Conservation (phyloP, 2,113 vertebrate genomes). For the Andinoacara biseriatus region DNA sequence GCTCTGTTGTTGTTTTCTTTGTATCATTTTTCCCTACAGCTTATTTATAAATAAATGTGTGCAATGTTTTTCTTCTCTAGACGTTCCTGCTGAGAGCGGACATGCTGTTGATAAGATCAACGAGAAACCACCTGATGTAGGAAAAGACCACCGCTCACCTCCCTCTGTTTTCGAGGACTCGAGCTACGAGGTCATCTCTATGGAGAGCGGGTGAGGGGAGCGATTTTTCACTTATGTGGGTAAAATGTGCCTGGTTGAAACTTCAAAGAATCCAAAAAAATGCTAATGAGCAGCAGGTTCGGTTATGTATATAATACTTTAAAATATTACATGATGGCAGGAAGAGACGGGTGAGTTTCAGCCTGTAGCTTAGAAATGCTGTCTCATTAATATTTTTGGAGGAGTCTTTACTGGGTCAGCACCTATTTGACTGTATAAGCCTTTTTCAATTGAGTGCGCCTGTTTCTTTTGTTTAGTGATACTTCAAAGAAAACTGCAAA, state of each 20-base stretch:
- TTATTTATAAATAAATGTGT: neutral
- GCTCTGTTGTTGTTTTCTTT: neutral
- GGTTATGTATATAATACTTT: neutral
- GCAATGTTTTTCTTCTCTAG: conserved; percentile 35
- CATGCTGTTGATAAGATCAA: neutral
- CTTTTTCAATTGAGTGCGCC: neutral
- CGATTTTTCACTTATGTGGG: neutral
- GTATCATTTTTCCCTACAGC: neutral
- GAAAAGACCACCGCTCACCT: conserved; percentile 22
- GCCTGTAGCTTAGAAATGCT: neutral
- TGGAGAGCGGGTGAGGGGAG: conserved; percentile 72
- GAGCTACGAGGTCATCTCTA: conserved; percentile 77
- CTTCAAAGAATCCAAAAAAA: neutral
- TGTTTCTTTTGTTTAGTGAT: neutral
- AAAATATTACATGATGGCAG: neutral
- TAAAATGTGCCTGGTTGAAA: neutral
- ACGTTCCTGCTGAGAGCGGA: conserved; percentile 51
- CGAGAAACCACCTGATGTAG: neutral
- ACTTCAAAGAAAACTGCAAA: conserved; percentile 1
- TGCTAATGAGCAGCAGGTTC: neutral
- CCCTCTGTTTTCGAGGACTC: conserved; percentile 59
- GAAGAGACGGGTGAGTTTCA: neutral
- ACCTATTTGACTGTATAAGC: neutral
- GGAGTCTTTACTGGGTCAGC: neutral
- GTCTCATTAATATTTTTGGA: neutral